phyloP scores from a whole-genome alignment of 2,797 vertebrate species.

The Mareca penelope region DNA sequence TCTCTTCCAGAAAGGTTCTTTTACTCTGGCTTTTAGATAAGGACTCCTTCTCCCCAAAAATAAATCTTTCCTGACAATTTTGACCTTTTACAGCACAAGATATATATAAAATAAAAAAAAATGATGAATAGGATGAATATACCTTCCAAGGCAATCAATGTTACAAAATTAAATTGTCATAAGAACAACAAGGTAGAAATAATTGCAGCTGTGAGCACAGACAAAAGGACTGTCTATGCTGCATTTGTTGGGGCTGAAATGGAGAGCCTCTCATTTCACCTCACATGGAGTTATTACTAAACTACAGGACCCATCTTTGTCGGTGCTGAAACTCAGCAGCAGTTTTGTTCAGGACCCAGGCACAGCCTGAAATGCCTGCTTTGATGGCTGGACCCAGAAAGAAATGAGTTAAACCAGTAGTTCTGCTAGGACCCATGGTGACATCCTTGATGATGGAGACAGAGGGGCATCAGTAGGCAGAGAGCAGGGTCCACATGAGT shows the following conservation, averaged over 20 bases:
- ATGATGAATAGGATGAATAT: neutral
- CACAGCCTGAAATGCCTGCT: neutral
- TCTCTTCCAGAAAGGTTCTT: neutral
- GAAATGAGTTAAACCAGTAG: neutral
- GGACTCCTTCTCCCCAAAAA: neutral
- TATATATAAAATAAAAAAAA: neutral
- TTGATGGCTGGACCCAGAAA: neutral
- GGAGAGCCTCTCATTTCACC: neutral
- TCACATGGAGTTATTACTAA: fast-evolving
- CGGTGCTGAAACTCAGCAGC: neutral
- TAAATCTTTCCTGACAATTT: conserved; percentile 60
- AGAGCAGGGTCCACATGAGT: neutral
- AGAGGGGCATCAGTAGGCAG: neutral
- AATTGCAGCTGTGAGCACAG: neutral
- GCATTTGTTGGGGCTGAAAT: neutral
- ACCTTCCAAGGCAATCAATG: conserved; percentile 42
- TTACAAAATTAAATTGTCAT: neutral
- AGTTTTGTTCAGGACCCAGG: neutral
- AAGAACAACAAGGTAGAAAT: conserved; percentile 4
- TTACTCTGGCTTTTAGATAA: neutral
- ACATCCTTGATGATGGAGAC: neutral
- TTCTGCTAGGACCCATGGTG: fast-evolving
- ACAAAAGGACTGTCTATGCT: neutral
- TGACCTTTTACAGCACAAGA: conserved; percentile 64
- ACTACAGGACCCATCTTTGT: neutral